phyloP scores from a whole-genome alignment of 2,797 vertebrate genomes.

The Trichosurus vulpecula region DNA sequence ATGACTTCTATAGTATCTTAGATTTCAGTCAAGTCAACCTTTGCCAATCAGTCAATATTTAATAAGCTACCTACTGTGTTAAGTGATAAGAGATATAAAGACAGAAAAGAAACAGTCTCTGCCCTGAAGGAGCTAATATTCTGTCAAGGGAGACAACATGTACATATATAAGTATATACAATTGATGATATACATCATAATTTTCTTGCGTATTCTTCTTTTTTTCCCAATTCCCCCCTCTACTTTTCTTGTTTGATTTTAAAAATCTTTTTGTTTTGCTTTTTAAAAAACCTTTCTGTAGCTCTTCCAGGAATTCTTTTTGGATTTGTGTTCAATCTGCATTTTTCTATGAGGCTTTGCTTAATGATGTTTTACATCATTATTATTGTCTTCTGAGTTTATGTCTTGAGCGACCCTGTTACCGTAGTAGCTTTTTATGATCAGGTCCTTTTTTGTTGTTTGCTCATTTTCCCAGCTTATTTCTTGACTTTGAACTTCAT shows the following conservation, averaged over 20 bases:
- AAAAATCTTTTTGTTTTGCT: neutral
- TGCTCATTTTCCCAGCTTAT: neutral
- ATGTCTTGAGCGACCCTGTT: neutral
- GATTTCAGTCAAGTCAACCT: neutral
- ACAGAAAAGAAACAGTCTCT: neutral
- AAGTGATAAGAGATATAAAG: neutral
- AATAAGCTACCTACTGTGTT: neutral
- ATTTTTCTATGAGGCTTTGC: neutral
- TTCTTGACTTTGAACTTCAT: neutral
- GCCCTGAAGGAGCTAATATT: neutral
- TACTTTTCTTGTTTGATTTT: neutral
- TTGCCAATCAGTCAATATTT: neutral
- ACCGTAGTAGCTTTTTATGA: neutral
- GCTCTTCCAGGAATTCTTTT: neutral
- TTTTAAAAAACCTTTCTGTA: neutral
- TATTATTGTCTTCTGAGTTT: neutral
- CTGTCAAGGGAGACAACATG: neutral
- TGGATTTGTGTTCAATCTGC: neutral
- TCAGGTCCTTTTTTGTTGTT: neutral
- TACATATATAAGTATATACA: neutral
- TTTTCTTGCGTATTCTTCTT: neutral
- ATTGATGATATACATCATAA: no score
- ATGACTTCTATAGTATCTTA: neutral
- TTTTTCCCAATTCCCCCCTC: neutral
- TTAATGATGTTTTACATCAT: neutral